These are phyloP conservation scores for Takifugu bimaculatus DNA, from an alignment of 2,113 vertebrate species.

Conservation along the genomic window DNA sequence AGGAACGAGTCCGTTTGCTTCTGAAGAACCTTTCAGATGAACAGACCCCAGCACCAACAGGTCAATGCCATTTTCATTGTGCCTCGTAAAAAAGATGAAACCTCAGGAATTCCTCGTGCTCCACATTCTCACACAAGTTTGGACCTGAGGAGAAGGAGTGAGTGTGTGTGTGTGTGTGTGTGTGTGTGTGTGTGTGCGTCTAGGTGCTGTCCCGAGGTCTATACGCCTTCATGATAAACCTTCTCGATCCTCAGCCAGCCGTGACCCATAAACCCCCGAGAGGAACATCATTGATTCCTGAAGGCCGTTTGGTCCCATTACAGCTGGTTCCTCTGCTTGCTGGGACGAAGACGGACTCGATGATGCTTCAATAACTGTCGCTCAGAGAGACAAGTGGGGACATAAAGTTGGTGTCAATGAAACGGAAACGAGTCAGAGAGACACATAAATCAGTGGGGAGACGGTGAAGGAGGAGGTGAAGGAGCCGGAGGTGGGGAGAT, in stretches of 20 bases:
- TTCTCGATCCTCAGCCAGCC: slow-evolving; percentile 2
- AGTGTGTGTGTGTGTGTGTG: no score
- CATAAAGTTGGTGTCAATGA: background rate
- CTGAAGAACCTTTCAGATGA: no score
- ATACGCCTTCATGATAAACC: background rate
- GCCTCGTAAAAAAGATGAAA: slow-evolving; percentile 25
- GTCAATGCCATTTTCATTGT: slow-evolving; percentile 23
- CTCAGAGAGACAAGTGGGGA: slow-evolving; percentile 41
- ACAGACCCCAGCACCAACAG: no score
- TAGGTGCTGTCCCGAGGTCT: slow-evolving; percentile 9
- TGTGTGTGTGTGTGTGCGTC: no score
- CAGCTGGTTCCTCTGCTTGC: slow-evolving; percentile 54
- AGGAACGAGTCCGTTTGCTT: no score
- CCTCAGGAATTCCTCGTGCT: slow-evolving; percentile 9
- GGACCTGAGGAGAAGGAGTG: slow-evolving; percentile 4
- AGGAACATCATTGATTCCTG: slow-evolving; percentile 23
- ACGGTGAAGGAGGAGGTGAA: slow-evolving; percentile 5
- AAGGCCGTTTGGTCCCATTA: slow-evolving; percentile 50
- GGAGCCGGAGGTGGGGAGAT: slow-evolving; percentile 9
- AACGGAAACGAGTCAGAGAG: background rate
- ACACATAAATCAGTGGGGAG: slow-evolving; percentile 2
- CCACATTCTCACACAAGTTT: slow-evolving; percentile 1
- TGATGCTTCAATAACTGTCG: slow-evolving; percentile 42
- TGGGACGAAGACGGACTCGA: slow-evolving; percentile 32
- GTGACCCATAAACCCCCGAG: background rate